Base-by-base conservation (phyloP, 2,797 vertebrate species). In the Sebastes dallii region DNA sequence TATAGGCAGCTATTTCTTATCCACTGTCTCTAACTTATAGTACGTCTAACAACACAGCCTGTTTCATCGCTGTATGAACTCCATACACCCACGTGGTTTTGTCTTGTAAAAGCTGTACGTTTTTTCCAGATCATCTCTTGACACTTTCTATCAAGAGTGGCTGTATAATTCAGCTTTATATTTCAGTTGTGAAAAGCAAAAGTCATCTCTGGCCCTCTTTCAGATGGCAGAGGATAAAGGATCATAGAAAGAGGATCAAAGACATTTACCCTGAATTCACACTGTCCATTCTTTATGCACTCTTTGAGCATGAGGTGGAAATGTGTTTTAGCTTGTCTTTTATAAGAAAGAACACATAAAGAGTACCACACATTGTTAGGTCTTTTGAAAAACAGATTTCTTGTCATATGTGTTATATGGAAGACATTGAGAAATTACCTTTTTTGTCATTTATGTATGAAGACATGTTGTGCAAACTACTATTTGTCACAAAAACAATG, bases 161-260 rank as follows among this genome's bases (percentile, higher is more conserved):
- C 42, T 74, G 30, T 75, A 50, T 71, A 70, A 80, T 76, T 18
- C 42, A 54, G 65, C 66, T 55, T 82, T 66, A 72, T 73, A 58
- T 72, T 78, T 80, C 72, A 81, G 36, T 5, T 66, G 24, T 66
- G 39, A 54, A 54, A 22, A 54, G 52, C 52, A 54, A 54, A 22
- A 54, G 60, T 81, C 66, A 76, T 81, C 79, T 80, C 61, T 80
- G 80, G 82, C 69, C 64, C 54, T 66, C 46, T 64, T 72, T 86
- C 46, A 67, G n/a, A 81, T 34, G 65, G 66, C 58, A 39, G 62
- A 80, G 62, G 75, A 59, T 67, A 84, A 82, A 80, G 68, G 66
- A 82, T 39, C 62, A 66, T 2, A n/a, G 36, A 81, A 14, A 78
- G 32, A 75, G 42, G 64, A 82, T 77, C 80, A 76, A 59, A 81